phyloP scores from a whole-genome alignment of 2,888 invertebrate genomes.

The Drosophila pseudotakahashii region DNA sequence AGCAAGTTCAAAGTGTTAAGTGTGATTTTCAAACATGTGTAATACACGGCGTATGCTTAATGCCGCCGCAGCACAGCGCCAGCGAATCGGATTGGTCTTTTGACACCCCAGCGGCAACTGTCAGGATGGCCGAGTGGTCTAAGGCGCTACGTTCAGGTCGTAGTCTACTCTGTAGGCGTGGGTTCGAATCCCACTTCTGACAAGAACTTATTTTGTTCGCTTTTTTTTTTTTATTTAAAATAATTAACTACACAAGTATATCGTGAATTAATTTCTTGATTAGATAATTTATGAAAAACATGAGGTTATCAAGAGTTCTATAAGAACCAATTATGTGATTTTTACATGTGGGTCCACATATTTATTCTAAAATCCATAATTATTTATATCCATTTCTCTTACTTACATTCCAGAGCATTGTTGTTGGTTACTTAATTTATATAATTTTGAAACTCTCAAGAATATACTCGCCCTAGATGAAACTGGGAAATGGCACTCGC shows the following conservation, averaged over 20 bases:
- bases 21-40: conserved; percentile 53
- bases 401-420: not conserved
- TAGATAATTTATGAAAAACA: not conserved
- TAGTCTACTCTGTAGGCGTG: conserved; percentile 84
- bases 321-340: no score
- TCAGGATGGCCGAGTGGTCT: conserved; percentile 82
- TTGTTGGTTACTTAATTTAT: not conserved
- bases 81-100: conserved; percentile 29
- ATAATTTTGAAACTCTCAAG: not conserved
- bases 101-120: not conserved
- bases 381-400: not conserved
- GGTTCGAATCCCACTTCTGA: conserved; percentile 84
- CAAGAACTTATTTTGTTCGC: conserved; percentile 53
- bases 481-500: conserved; percentile 1
- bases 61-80: conserved; percentile 9
- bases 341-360: no score
- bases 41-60: conserved; percentile 58
- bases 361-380: not conserved
- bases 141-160: conserved; percentile 85
- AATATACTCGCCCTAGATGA: not conserved
- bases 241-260: not conserved
- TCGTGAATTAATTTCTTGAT: not conserved
- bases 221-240: conserved; percentile 10
- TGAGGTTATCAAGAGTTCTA: not conserved
- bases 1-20: conserved; percentile 71